A percentile compares a stretch with the other conserved stretches of the same genome.
Conservation (phyloP, 2,888 invertebrate species). For the Blera fallax region DNA sequence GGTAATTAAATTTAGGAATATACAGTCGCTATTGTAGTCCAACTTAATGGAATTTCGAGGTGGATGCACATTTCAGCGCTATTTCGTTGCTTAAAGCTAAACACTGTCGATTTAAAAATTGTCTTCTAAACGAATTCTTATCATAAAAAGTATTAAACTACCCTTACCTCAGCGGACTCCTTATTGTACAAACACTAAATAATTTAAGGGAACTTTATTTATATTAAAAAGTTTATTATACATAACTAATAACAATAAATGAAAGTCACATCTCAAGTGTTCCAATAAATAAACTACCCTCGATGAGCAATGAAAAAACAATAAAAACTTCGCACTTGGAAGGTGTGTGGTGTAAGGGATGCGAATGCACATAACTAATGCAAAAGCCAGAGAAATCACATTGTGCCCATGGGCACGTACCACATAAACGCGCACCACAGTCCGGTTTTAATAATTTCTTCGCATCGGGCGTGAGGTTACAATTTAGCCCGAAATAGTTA, state of each 20-base stretch:
- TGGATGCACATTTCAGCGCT: no score
- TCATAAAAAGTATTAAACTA: no score
- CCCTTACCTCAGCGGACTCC: no score
- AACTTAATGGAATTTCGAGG: no score
- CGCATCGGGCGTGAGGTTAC: slow-evolving; percentile 31
- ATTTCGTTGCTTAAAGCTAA: no score
- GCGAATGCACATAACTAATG: slow-evolving; percentile 27
- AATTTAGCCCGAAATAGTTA: slow-evolving; percentile 46
- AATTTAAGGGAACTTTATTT: background rate
- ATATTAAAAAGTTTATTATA: background rate
- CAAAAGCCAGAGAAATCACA: slow-evolving; percentile 47
- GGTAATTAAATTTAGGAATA: no score
- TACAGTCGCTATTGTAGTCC: no score
- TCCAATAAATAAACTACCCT: slow-evolving; percentile 34
- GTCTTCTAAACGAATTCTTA: no score
- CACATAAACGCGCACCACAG: slow-evolving; percentile 60
- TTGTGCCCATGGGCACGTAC: slow-evolving; percentile 64
- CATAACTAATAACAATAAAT: background rate
- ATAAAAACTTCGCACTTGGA: slow-evolving; percentile 28
- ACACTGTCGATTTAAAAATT: no score
- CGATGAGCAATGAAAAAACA: slow-evolving; percentile 38
- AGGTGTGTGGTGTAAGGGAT: background rate
- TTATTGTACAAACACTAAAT: background rate
- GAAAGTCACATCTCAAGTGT: background rate
- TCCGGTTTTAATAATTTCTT: slow-evolving; percentile 36